Percentiles rank a stretch among this genome's conserved stretches.
phyloP scores from a whole-genome alignment of 35 echinoderm and acorn worm genomes.

The Acanthaster planci region DNA sequence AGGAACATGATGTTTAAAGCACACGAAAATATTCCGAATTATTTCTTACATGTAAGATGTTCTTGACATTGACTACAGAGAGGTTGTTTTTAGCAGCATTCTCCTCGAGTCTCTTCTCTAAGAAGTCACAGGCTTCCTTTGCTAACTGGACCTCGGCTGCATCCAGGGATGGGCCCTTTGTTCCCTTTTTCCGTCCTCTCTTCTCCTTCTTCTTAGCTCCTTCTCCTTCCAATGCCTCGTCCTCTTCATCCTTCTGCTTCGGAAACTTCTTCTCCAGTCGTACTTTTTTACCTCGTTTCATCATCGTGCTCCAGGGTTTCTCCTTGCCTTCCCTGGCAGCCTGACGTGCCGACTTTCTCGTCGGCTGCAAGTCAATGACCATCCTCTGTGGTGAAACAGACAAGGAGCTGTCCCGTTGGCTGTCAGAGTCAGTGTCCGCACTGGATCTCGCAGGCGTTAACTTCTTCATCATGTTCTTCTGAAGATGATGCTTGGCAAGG shows the following conservation, averaged over 20 bases:
- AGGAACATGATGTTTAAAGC: too few species aligned
- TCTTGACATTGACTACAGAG: constrained; percentile 87
- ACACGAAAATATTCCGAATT: too few species aligned
- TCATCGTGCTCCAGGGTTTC: constrained; percentile 27
- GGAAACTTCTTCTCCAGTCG: neutral
- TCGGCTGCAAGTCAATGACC: constrained; percentile 11
- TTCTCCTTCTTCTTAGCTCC: constrained; percentile 27
- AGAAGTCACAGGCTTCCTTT: constrained; percentile 9
- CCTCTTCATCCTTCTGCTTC: neutral
- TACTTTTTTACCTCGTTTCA: constrained; percentile 20
- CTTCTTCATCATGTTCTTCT: neutral
- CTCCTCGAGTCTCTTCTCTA: constrained; percentile 83
- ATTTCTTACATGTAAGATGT: constrained; percentile 93
- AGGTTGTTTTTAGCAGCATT: constrained; percentile 94
- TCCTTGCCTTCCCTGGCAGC: constrained; percentile 9
- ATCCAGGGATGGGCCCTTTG: neutral
- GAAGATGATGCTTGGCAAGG: neutral
- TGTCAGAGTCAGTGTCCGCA: neutral
- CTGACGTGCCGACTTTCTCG: constrained; percentile 22
- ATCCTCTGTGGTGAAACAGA: neutral
- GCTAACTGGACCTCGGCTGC: constrained; percentile 5
- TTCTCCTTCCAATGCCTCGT: neutral
- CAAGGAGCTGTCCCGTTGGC: neutral
- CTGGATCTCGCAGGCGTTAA: neutral
- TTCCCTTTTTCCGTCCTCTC: neutral